Evolutionary conservation across 2,888 invertebrate species (phyloP), one percentile per base, ranked within the genome.

Genomic region (Drosophila leonis): DNA sequence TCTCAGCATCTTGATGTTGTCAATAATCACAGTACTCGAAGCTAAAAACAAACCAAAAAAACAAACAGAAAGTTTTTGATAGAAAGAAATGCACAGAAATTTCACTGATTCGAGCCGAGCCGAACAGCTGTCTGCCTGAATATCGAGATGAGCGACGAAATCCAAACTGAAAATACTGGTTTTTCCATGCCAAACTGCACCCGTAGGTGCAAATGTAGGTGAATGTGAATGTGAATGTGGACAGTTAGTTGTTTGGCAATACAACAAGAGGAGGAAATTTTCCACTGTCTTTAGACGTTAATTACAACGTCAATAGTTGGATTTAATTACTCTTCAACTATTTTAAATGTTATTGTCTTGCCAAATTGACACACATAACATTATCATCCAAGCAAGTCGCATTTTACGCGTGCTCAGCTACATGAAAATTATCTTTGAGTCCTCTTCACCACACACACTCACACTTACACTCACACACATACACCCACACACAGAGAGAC

Each of bases 261-360:
- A 62, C 76, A 59, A 63, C 54, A 88, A 79, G 77, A 61, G 48
- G 60, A 65, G 56, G 75, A 84, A 77, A 79, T 52, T 80, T 87
- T 83, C 82, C 86, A 88, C 86, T 68, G 77, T 74, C 78, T 88
- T 69, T 72, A 69, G 71, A 61, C 70, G 73, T 72, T 85, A 88
- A 90, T 88, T 75, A 51, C 74, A 67, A 69, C 72, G 72, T 70
- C 78, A 70, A 78, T 78, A 70, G 80, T 68, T 73, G 55, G 44
- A 49, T 52, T 61, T 60, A 63, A 64, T 65, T 68, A 65, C 15
- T 52, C 18, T 65, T 18, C 48, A 29, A 12, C 29, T 18, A 49
- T 48, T 39, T 48, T 33, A 39, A 42, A 54, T 62, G 31, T 52
- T 64, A 65, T 61, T 70, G 65, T 62, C 74, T 82, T 82, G 74